Evolutionary conservation across 2,888 invertebrate genomes (phyloP), one percentile per base, ranked within the genome.

Genomic region (Chymomyza caudatula): DNA sequence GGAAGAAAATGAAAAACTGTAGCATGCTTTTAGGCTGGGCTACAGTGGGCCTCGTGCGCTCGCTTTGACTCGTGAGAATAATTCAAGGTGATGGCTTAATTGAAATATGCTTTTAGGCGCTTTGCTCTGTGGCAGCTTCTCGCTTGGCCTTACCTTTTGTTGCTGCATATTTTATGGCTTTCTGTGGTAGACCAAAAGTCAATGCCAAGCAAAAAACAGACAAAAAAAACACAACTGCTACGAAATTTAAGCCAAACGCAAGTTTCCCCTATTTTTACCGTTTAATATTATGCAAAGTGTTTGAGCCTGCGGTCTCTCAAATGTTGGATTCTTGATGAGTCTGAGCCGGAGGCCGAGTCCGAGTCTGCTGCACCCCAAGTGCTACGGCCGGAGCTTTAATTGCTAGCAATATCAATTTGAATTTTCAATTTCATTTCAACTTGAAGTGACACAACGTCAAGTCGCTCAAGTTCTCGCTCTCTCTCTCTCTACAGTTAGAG

Each of bases 61-160:
- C 29, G 29, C 29, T 37, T 11, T 49, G 37, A 77, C 76, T 74
- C 85, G 77, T 80, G 86, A 81, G 84, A 86, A 86, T 87, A 87
- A 87, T 88, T 88, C 81, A 88, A 88, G 88, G 85, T 88, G 88
- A 88, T 87, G 81, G 87, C 88, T 88, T 88, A 88, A 88, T 88
- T 88, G 88, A 88, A 88, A 88, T 86, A 88, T 88, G 85, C 84
- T 88, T 88, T 87, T 87, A 87, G 88, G 87, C 87, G 77, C 81
- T 85, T 77, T 72, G 60, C 69, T 71, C 51, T 20, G 13, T 22
- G 13, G 11, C 51, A 17, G 13, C 51, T 6, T 20, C 11, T 20
- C 8, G 49, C 66, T 62, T 65, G 74, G 64, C 65, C 71, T 73
- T 76, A 69, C 71, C 72, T 78, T n/a, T 81, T 78, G 84, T 68